Conservation (phyloP, 2,888 invertebrate species). For the Capitulum mitella region DNA sequence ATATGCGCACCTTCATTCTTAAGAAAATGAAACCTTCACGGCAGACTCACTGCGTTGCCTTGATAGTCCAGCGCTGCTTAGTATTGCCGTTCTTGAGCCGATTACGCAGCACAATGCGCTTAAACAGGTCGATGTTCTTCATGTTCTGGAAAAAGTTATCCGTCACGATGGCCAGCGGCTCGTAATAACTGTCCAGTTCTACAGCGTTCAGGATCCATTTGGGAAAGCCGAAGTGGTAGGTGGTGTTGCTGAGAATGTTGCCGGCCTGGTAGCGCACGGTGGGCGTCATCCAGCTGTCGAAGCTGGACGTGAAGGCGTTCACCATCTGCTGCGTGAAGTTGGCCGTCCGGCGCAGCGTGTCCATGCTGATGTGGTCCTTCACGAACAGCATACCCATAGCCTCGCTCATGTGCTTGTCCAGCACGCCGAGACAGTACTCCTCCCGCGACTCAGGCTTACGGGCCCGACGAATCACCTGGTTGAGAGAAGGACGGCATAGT, state of each 20-base stretch:
- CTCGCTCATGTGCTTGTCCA: not conserved
- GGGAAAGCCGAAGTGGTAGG: slow-evolving; percentile 14
- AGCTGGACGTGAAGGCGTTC: not conserved
- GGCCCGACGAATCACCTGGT: not conserved
- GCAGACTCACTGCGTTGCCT: not conserved
- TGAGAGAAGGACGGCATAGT: too few relatives aligned
- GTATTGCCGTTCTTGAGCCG: not conserved
- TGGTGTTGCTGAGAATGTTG: slow-evolving; percentile 5
- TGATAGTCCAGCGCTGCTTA: not conserved
- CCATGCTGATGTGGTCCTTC: not conserved
- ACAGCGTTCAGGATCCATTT: not conserved
- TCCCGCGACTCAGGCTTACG: not conserved
- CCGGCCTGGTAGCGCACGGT: not conserved
- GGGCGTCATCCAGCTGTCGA: not conserved
- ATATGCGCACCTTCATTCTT: too few relatives aligned
- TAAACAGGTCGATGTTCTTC: slow-evolving; percentile 9
- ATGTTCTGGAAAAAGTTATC: not conserved
- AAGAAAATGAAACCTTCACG: too few relatives aligned
- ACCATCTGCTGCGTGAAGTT: not conserved
- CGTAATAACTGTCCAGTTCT: not conserved
- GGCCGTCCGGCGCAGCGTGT: not conserved
- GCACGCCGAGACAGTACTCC: not conserved
- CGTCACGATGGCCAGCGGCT: not conserved
- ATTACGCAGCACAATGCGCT: not conserved
- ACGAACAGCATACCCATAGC: not conserved